phyloP scores from a whole-genome alignment of 1,140 invertebrate species.

The Metaphire vulgaris region DNA sequence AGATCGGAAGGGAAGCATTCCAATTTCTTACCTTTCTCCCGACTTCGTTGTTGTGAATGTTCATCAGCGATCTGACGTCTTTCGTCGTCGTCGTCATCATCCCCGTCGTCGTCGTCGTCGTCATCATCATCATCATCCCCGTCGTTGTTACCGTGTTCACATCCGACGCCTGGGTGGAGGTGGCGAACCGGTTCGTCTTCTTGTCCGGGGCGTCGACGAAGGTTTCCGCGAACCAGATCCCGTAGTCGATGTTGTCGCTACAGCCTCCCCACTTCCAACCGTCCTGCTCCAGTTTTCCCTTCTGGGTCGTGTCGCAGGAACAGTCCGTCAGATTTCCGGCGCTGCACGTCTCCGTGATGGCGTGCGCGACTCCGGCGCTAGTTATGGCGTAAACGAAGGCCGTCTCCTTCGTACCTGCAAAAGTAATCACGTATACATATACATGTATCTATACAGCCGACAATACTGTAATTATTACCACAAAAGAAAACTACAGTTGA shows the following conservation, averaged over 20 bases:
- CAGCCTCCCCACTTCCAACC: slow-evolving; percentile 66
- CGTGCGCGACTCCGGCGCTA: slow-evolving; percentile 62
- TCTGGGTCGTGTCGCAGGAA: slow-evolving; percentile 57
- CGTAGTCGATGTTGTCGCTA: slow-evolving; percentile 62
- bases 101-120: neutral
- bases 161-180: slow-evolving; percentile 3
- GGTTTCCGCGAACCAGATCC: slow-evolving; percentile 57
- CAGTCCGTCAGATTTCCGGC: slow-evolving; percentile 64
- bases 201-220: slow-evolving; percentile 61
- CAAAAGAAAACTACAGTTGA: no score
- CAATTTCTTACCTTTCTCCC: slow-evolving; percentile 58
- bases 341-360: slow-evolving; percentile 62
- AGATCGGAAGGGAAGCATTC: no score
- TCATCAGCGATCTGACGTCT: slow-evolving; percentile 57
- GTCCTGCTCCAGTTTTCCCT: slow-evolving; percentile 53
- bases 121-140: slow-evolving; percentile 3
- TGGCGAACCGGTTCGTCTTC: slow-evolving; percentile 38
- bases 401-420: slow-evolving; percentile 60
- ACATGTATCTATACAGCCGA: no score
- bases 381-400: slow-evolving; percentile 65
- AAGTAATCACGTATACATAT: no score
- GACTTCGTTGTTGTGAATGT: slow-evolving; percentile 64
- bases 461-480: no score
- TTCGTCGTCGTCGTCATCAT: slow-evolving; percentile 16
- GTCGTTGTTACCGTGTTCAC: neutral